A percentile compares a stretch with the other conserved stretches of the same genome.
Conservation (phyloP, 2,888 invertebrate genomes). For the Apodemia mormo region DNA sequence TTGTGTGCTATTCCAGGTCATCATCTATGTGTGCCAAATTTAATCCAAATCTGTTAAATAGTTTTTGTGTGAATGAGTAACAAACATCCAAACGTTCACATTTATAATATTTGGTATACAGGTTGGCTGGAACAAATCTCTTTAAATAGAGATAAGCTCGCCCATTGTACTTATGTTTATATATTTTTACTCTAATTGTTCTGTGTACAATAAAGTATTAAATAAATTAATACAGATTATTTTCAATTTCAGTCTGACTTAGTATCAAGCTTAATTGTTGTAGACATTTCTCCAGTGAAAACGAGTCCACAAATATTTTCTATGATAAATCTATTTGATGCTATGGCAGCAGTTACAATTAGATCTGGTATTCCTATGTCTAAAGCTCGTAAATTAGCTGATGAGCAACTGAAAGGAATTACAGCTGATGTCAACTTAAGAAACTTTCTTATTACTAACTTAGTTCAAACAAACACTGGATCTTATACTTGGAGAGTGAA, state of each 20-base stretch:
- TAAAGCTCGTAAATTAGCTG: constrained; percentile 84
- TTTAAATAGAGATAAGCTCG: no score
- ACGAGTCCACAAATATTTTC: constrained; percentile 82
- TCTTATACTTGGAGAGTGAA: constrained; percentile 91
- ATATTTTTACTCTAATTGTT: no score
- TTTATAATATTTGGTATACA: no score
- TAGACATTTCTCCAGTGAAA: constrained; percentile 87
- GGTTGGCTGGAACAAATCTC: no score
- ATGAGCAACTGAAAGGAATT: constrained; percentile 82
- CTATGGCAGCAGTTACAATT: constrained; percentile 83
- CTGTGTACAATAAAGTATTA: no score
- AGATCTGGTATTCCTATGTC: constrained; percentile 84
- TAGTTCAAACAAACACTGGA: constrained; percentile 85
- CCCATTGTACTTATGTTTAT: no score
- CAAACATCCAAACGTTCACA: no score
- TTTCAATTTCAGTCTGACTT: constrained; percentile 78
- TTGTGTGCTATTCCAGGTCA: no score
- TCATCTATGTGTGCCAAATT: no score
- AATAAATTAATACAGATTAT: no score
- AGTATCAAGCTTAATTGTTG: constrained; percentile 85
- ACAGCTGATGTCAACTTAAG: constrained; percentile 83
- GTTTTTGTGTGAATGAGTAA: no score
- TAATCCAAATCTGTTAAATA: no score
- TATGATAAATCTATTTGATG: constrained; percentile 85
- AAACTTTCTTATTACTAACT: constrained; percentile 92